Evolutionary conservation across 2,113 vertebrate genomes (phyloP).

Genomic region (Delphinus delphis): DNA sequence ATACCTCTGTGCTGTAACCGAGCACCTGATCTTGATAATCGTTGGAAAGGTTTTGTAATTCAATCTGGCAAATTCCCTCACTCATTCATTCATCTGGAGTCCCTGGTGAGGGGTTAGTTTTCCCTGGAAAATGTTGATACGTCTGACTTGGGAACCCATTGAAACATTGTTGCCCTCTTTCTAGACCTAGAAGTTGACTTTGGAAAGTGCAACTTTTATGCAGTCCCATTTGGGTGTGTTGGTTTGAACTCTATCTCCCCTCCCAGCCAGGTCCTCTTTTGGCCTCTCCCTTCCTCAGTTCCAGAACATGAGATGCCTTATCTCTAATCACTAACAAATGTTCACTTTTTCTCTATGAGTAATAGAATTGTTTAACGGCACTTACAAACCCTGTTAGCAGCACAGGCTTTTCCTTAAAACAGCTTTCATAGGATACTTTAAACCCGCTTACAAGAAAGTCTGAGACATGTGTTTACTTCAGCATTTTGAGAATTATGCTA

Average conservation of each 20-base stretch:
- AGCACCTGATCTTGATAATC: conserved; percentile 47
- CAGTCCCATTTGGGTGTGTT: conserved; percentile 59
- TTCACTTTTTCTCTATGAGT: conserved; percentile 53
- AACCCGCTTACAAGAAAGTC: conserved; percentile 28
- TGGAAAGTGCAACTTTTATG: conserved; percentile 49
- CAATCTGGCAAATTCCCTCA: neutral
- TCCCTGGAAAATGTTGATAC: neutral
- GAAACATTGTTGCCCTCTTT: conserved; percentile 53
- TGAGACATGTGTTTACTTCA: conserved; percentile 72
- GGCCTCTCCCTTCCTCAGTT: conserved; percentile 56
- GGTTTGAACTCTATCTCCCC: conserved; percentile 47
- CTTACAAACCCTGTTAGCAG: conserved; percentile 60
- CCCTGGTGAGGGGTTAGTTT: neutral
- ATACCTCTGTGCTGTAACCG: neutral
- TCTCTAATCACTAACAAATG: conserved; percentile 75
- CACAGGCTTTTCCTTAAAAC: conserved; percentile 16
- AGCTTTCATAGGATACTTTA: conserved; percentile 34
- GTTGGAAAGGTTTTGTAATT: conserved; percentile 49
- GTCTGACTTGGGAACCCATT: neutral
- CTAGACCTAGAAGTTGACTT: conserved; percentile 41
- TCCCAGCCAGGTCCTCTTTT: conserved; percentile 35
- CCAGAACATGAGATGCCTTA: conserved; percentile 59
- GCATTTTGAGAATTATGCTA: conserved; percentile 52
- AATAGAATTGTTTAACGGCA: conserved; percentile 53
- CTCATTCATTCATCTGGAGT: conserved; percentile 49